Conservation (phyloP, 2,113 vertebrate species). For the Chloropsis cyanopogon region DNA sequence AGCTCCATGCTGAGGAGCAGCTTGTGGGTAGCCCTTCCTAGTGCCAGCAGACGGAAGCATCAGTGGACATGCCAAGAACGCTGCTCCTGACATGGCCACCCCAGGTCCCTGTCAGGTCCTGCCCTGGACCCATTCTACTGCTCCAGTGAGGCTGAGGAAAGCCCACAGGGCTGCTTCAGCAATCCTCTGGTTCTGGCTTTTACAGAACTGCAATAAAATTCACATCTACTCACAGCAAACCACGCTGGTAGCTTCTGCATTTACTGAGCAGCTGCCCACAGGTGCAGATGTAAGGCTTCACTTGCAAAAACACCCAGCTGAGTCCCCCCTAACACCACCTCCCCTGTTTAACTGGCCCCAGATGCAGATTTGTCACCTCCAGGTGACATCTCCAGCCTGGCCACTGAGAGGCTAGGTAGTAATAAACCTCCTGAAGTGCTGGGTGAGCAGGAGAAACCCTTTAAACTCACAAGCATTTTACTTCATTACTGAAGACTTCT, state of each 20-base stretch:
- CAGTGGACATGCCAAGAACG: rapidly evolving
- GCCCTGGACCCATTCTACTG: background rate
- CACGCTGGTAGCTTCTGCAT: background rate
- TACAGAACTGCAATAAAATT: background rate
- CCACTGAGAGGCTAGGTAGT: background rate
- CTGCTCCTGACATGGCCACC: rapidly evolving
- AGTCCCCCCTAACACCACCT: rapidly evolving
- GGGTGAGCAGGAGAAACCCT: background rate
- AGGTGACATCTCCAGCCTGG: background rate
- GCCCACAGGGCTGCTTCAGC: background rate
- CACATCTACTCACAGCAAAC: background rate
- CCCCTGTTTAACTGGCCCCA: background rate
- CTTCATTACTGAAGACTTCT: background rate
- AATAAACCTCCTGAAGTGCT: background rate
- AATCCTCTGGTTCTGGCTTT: background rate
- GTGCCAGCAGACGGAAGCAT: rapidly evolving
- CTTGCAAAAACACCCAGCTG: background rate
- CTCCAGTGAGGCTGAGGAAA: rapidly evolving
- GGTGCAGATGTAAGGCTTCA: background rate
- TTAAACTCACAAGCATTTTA: background rate
- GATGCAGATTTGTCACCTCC: background rate
- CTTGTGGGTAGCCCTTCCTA: background rate
- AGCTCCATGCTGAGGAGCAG: background rate
- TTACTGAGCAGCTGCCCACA: background rate
- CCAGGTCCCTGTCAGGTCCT: background rate